Conservation (phyloP, 53 echinoderm and acorn worm genomes). For the Henricia sp. region DNA sequence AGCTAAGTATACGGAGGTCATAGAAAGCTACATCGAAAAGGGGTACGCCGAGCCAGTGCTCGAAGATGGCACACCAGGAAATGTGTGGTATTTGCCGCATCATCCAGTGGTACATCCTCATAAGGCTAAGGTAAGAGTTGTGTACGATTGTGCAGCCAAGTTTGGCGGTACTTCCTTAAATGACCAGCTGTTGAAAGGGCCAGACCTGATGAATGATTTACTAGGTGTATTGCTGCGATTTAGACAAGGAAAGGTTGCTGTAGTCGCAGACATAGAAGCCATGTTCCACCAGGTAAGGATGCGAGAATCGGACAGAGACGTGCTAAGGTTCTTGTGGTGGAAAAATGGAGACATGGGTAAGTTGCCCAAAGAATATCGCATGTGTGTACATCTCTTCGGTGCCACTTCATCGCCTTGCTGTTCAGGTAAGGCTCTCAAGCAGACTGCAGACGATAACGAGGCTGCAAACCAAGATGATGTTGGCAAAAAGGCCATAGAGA, state of each 20-base stretch:
- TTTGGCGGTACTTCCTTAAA: conserved; percentile 59
- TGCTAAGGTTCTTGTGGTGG: conserved; percentile 75
- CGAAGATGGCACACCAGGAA: not conserved
- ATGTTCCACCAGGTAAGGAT: conserved; percentile 75
- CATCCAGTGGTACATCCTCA: conserved; percentile 60
- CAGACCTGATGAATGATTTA: conserved; percentile 71
- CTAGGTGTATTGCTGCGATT: conserved; percentile 71
- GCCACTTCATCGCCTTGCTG: conserved; percentile 63
- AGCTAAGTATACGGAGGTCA: not conserved
- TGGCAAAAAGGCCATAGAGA: conserved; percentile 18
- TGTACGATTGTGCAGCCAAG: conserved; percentile 74
- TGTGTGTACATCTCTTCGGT: conserved; percentile 76
- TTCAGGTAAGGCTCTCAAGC: conserved; percentile 51
- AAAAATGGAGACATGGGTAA: conserved; percentile 29
- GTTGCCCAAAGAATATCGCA: conserved; percentile 45
- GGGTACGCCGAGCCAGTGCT: conserved; percentile 53
- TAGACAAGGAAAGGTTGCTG: conserved; percentile 51
- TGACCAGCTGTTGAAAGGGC: conserved; percentile 62
- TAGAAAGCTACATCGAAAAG: conserved; percentile 25
- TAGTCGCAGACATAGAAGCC: no score
- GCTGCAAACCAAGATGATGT: not conserved
- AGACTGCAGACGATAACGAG: conserved; percentile 19
- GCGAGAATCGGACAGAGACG: conserved; percentile 53
- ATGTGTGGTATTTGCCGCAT: conserved; percentile 72
- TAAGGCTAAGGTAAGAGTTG: conserved; percentile 65